Evolutionary conservation across 2,888 invertebrate genomes (phyloP), one percentile per base, ranked within the genome.

Genomic region (Caenorhabditis becei): DNA sequence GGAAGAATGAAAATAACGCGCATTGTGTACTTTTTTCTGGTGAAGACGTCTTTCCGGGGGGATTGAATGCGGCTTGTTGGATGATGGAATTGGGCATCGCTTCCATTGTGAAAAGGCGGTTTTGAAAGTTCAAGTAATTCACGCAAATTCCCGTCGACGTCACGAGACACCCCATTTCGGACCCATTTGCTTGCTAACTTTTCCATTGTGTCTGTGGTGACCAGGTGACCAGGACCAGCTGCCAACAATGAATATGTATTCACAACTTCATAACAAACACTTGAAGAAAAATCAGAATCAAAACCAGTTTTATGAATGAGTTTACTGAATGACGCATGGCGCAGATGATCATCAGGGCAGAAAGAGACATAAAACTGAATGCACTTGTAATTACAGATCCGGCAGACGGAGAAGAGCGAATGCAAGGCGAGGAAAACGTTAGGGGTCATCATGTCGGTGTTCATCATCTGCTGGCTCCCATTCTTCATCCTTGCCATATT

Each of bases 341-440:
- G 47, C 32, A 47, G 28, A 24, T 72, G 71, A 72, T 35, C 71
- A 67, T 14, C 53, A 44, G n/a, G n/a, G n/a, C n/a, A n/a, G n/a
- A 47, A 47, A 69, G 69, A 35, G 10, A 8, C 35, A 47, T 47
- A 47, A 47, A 47, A 41, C 41, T 41, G 32, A 18, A 23, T 37
- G 63, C 51, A 61, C 44, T 74, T 26, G 54, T 58, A 41, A 62
- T 77, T 81, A 16, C 79, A 83, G 77, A 69, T 82, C 44, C 77
- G 79, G 14, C 79, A 75, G 44, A 77, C 67, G 54, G 84, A 84
- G 28, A 83, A 85, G 23, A 81, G 80, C 71, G 98, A 98, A 92
- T 97, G 97, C 92, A 99, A 99, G 92, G 98, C 98, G 0, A 97
- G 98, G 67, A 94, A 98, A 85, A 98, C 98, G 0, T 95, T 99